phyloP scores from a whole-genome alignment of 2,113 vertebrate species.

The Nannospalax galili region DNA sequence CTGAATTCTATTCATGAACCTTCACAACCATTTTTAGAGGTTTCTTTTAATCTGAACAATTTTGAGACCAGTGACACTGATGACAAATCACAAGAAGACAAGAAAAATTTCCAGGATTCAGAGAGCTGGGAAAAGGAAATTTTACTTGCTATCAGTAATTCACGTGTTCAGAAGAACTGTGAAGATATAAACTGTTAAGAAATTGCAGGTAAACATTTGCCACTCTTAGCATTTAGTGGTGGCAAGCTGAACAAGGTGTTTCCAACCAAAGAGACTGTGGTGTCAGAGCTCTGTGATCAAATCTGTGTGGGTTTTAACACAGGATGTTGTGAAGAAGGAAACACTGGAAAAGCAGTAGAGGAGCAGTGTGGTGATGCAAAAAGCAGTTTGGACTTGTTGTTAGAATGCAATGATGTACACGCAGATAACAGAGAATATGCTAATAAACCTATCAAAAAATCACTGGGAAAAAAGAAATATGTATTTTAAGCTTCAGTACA shows the following conservation, averaged over 20 bases:
- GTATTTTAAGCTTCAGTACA: neutral
- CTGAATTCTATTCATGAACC: neutral
- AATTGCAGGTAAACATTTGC: neutral
- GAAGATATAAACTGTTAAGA: neutral
- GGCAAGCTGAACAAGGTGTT: neutral
- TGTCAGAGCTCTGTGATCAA: constrained; percentile 57
- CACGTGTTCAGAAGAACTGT: constrained; percentile 5
- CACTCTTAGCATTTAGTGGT: neutral
- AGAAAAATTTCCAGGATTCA: neutral
- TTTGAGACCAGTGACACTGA: constrained; percentile 83
- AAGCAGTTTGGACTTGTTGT: constrained; percentile 16
- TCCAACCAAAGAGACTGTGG: neutral
- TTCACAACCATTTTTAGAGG: constrained; percentile 73
- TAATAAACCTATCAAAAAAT: neutral
- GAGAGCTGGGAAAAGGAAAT: neutral
- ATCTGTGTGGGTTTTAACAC: neutral
- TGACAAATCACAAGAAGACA: constrained; percentile 60
- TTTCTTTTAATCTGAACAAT: constrained; percentile 84
- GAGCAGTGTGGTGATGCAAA: neutral
- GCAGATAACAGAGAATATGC: neutral
- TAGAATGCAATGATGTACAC: rapidly evolving
- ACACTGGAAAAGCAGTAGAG: neutral
- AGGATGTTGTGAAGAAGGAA: neutral
- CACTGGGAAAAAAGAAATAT: no score
- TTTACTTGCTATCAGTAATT: neutral